Conservation (phyloP, 1,140 invertebrate genomes). For the Pentalonia nigronervosa region DNA sequence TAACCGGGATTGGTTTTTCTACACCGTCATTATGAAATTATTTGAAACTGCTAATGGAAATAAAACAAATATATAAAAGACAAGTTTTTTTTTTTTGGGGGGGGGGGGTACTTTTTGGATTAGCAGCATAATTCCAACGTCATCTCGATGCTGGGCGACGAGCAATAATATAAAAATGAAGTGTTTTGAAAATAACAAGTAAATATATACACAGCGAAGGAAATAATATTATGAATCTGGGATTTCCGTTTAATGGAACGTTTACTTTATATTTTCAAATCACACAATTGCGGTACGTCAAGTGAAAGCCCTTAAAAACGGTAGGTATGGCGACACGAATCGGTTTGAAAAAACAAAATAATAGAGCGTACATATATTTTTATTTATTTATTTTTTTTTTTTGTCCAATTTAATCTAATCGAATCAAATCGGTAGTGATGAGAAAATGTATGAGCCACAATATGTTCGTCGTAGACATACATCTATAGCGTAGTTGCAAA, state of each 20-base stretch:
- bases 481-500: neutral
- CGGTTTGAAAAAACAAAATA: neutral
- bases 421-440: neutral
- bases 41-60: neutral
- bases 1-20: neutral
- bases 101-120: neutral
- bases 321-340: neutral
- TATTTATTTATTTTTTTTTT: neutral
- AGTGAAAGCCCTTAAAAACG: neutral
- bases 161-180: slow-evolving; percentile 14
- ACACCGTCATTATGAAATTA: neutral
- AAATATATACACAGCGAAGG: neutral
- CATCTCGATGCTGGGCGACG: neutral
- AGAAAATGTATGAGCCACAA: neutral
- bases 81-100: too few relatives aligned
- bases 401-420: neutral
- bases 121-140: neutral
- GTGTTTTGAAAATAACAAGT: neutral
- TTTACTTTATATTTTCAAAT: neutral
- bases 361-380: neutral
- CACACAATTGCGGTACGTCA: neutral
- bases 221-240: neutral
- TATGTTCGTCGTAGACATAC: neutral
- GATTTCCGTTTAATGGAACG: neutral
- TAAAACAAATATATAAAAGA: neutral